Conservation (phyloP, 2,888 invertebrate species). For the Minunthozetes semirufus region DNA sequence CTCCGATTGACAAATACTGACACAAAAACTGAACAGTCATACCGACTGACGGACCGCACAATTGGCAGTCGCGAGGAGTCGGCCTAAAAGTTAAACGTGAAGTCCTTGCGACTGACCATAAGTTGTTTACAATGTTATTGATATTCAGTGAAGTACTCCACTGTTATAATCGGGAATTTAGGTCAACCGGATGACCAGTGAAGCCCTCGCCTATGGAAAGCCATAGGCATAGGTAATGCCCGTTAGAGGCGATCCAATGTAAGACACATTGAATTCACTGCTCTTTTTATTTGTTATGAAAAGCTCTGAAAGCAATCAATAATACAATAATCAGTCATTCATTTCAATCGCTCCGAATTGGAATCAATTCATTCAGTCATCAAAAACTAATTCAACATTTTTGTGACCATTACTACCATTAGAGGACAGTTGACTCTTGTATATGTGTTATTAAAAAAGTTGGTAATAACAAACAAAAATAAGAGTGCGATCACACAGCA, state of each 20-base stretch:
- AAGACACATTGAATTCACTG: not conserved
- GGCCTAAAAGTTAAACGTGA: conserved; percentile 26
- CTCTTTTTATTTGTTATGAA: not conserved
- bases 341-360: not conserved
- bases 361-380: conserved; percentile 17
- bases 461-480: conserved; percentile 4
- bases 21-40: not conserved
- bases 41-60: not conserved
- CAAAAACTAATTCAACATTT: conserved; percentile 13
- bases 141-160: conserved; percentile 10
- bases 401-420: conserved; percentile 12
- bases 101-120: conserved; percentile 28
- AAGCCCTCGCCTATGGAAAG: not conserved
- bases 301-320: not conserved
- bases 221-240: too few species aligned
- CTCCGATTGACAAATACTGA: not conserved
- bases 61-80: conserved; percentile 10
- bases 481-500: not conserved
- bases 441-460: conserved; percentile 7
- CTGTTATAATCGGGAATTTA: conserved; percentile 2
- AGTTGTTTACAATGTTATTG: conserved; percentile 28
- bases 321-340: conserved; percentile 27
- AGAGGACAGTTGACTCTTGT: not conserved
- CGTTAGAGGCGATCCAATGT: not conserved
- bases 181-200: conserved; percentile 32